Conservation (phyloP, 2,888 invertebrate genomes). For the Bellardia pandia region DNA sequence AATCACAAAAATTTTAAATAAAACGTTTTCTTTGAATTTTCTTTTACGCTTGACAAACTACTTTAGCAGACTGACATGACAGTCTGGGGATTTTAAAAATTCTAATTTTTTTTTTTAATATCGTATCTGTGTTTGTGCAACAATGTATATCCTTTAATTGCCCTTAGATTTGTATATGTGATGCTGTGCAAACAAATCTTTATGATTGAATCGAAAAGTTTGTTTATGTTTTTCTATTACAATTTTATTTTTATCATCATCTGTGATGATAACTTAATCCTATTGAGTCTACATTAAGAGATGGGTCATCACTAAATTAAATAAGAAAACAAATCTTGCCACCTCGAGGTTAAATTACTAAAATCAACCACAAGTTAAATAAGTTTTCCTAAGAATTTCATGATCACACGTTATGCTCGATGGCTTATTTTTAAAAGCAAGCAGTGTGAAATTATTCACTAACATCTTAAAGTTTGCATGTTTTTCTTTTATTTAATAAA, state of each 20-base stretch:
- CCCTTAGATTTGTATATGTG: constrained; percentile 23
- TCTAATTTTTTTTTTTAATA: neutral
- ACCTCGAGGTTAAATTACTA: constrained; percentile 16
- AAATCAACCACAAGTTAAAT: constrained; percentile 26
- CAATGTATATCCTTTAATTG: constrained; percentile 50
- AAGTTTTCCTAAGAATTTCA: constrained; percentile 5
- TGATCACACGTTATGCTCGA: constrained; percentile 31
- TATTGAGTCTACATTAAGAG: constrained; percentile 46
- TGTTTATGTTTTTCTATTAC: constrained; percentile 23
- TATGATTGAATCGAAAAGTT: constrained; percentile 21
- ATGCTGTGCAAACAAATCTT: constrained; percentile 41
- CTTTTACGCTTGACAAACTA: constrained; percentile 19
- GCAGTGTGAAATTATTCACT: constrained; percentile 25
- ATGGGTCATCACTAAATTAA: constrained; percentile 13
- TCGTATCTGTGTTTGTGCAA: neutral
- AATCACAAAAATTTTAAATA: constrained; percentile 53
- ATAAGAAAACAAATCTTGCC: neutral
- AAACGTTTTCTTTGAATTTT: constrained; percentile 33
- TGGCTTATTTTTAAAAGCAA: constrained; percentile 9
- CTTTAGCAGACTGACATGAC: constrained; percentile 23
- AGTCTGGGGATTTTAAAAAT: neutral
- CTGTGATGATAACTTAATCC: constrained; percentile 45
- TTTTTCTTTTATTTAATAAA: neutral
- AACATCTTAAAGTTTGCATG: neutral
- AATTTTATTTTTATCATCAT: constrained; percentile 30